Conservation (phyloP, 2,797 vertebrate genomes). For the Eupleurogrammus muticus region DNA sequence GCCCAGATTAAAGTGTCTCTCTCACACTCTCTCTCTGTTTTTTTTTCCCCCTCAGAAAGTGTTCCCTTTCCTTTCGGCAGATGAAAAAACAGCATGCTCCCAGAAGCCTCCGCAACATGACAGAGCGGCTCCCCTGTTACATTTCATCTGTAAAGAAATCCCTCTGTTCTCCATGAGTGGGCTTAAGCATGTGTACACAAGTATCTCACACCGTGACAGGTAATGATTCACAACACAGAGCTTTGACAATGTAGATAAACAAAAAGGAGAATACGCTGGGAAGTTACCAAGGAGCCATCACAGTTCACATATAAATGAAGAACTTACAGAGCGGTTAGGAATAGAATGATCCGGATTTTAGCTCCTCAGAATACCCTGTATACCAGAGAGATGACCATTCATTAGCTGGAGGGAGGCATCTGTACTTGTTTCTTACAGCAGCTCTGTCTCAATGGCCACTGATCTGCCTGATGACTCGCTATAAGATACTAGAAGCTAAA, state of each 20-base stretch:
- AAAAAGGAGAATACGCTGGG: slow-evolving; percentile 41
- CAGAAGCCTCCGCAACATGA: slow-evolving; percentile 73
- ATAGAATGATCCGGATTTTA: slow-evolving; percentile 53
- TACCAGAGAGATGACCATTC: slow-evolving; percentile 50
- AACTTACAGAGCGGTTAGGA: slow-evolving; percentile 27
- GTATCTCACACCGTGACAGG: slow-evolving; percentile 60
- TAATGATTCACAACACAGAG: slow-evolving; percentile 68
- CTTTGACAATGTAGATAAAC: slow-evolving; percentile 68
- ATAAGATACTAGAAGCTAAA: neutral
- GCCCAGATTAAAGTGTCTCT: slow-evolving; percentile 67
- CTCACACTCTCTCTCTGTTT: neutral
- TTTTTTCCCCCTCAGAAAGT: slow-evolving; percentile 32
- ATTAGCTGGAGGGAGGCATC: slow-evolving; percentile 69
- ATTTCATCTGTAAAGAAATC: slow-evolving; percentile 78
- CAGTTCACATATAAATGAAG: slow-evolving; percentile 28
- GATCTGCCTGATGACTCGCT: slow-evolving; percentile 56
- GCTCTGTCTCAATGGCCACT: slow-evolving; percentile 28
- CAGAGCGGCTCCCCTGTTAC: slow-evolving; percentile 70
- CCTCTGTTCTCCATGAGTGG: slow-evolving; percentile 73
- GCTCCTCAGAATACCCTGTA: slow-evolving; percentile 49
- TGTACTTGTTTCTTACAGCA: slow-evolving; percentile 55
- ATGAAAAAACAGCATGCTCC: slow-evolving; percentile 63
- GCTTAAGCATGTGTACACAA: slow-evolving; percentile 76
- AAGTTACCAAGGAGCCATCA: slow-evolving; percentile 26
- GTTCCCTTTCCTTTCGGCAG: slow-evolving; percentile 51